Conservation (phyloP, 35 echinoderm and acorn worm genomes). For the Anneissia japonica region DNA sequence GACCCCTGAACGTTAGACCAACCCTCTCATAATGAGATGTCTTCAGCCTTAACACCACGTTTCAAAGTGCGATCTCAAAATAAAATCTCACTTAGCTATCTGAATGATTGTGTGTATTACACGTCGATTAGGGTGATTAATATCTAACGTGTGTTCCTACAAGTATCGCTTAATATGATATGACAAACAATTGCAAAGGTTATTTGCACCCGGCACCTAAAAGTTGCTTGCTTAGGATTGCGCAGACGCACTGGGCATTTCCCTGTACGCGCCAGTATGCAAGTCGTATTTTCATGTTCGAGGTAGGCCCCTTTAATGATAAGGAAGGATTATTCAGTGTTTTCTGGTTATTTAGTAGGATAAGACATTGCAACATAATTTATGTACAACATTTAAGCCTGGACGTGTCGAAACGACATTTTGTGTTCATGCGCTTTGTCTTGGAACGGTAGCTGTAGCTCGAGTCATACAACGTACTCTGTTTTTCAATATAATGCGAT, state of each 20-base stretch:
- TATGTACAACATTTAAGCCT: neutral
- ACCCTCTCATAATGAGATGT: too few relatives aligned
- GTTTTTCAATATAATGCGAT: neutral
- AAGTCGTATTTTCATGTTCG: too few relatives aligned
- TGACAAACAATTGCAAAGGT: neutral
- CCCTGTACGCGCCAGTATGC: too few relatives aligned
- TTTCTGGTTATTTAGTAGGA: neutral
- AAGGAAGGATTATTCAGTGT: neutral
- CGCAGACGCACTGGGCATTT: neutral
- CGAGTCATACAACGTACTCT: neutral
- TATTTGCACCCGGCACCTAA: too few relatives aligned
- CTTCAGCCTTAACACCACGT: too few relatives aligned
- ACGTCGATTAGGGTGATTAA: neutral
- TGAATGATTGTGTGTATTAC: neutral
- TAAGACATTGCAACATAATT: neutral
- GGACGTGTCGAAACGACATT: neutral
- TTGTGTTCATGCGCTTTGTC: neutral
- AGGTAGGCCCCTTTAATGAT: too few relatives aligned
- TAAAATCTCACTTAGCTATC: too few relatives aligned
- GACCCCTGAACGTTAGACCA: too few relatives aligned
- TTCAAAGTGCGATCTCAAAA: too few relatives aligned
- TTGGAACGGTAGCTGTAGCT: neutral
- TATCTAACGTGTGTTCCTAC: neutral
- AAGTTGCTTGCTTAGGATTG: neutral
- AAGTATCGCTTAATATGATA: neutral